Percentiles rank a stretch among this genome's conserved stretches.
phyloP scores from a whole-genome alignment of 2,888 invertebrate species.

The Sphecodes monilicornis region DNA sequence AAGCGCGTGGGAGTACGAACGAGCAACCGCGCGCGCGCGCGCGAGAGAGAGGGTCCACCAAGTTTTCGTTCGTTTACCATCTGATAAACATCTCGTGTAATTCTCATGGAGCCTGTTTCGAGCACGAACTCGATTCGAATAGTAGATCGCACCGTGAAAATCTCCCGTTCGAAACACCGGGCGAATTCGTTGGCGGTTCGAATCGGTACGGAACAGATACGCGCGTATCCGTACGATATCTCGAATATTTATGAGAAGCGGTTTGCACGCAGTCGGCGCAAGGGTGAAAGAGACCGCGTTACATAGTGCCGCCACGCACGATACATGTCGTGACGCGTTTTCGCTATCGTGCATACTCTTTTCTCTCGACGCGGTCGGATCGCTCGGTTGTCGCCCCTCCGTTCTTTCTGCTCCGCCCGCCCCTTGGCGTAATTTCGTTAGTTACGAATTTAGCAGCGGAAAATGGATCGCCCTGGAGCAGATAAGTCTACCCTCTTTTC shows the following conservation, averaged over 20 bases:
- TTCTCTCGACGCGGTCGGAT: not conserved
- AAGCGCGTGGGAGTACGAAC: conserved; percentile 30
- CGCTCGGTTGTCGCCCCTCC: not conserved
- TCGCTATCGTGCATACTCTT: conserved; percentile 20
- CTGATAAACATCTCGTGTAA: conserved; percentile 4
- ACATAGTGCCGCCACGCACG: conserved; percentile 79
- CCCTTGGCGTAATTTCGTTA: conserved; percentile 23
- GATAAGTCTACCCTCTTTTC: conserved; percentile 62
- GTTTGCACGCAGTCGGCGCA: conserved; percentile 40
- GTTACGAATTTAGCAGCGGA: conserved; percentile 60
- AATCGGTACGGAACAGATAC: not conserved
- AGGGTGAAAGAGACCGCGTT: conserved; percentile 71
- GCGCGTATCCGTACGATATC: conserved; percentile 65
- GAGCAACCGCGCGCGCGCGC: not conserved
- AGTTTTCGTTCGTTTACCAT: conserved; percentile 28
- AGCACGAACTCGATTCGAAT: not conserved
- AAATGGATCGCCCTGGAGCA: conserved; percentile 74
- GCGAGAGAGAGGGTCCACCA: not conserved
- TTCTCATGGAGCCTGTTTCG: not conserved
- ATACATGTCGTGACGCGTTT: conserved; percentile 80
- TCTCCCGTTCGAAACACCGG: not conserved
- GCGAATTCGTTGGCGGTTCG: too few species aligned
- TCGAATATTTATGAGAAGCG: conserved; percentile 74
- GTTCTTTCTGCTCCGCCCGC: not conserved
- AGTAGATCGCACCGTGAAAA: not conserved